Evolutionary conservation across 2,113 vertebrate genomes (phyloP), one percentile per base, ranked within the genome.

Genomic region (Alethe diademata): DNA sequence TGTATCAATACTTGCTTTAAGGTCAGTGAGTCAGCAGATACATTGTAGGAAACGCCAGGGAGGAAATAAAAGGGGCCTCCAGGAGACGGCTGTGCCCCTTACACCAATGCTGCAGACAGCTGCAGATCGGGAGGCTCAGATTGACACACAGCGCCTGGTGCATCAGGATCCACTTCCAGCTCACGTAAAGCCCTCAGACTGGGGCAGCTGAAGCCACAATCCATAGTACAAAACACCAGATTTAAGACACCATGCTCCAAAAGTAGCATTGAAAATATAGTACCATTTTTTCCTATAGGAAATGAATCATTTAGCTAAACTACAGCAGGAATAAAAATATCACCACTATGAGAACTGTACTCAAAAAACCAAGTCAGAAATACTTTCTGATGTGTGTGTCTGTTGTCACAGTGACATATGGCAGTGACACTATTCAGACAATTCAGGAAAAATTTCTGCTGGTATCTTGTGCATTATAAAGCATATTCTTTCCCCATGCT

Each of bases 251-350:
- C 4, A 16, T 14, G 2, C 5, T 40, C 62, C 31, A 47, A 24
- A 61, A 73, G 53, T 14, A 47, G 71, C 50, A 47, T 0, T 6
- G 28, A 64, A 85, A 85, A 69, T 18, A 16, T 11, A 50, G 9
- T 33, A 51, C 40, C 5, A 10, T 62, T 47, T 29, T 53, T 89
- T 78, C 75, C 48, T 78, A 9, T 5, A 67, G 48, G n/a, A 93
- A 80, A 65, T 16, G 6, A 26, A 16, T 36, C n/a, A 75, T 54
- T 69, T 56, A 60, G 50, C 48, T 80, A 42, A 81, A 75, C 23
- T 90, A 71, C 4, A 35, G 18, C 35, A 91, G 42, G 35, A 91
- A 62, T 82, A 76, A 94, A 95, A 95, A 56, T 33, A 91, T 14
- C 56, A 76, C 40, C 35, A 35, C 14, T 71, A 64, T 53, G 31